Evolutionary conservation across 2,113 vertebrate species (phyloP).

Genomic region (Salminus brasiliensis): DNA sequence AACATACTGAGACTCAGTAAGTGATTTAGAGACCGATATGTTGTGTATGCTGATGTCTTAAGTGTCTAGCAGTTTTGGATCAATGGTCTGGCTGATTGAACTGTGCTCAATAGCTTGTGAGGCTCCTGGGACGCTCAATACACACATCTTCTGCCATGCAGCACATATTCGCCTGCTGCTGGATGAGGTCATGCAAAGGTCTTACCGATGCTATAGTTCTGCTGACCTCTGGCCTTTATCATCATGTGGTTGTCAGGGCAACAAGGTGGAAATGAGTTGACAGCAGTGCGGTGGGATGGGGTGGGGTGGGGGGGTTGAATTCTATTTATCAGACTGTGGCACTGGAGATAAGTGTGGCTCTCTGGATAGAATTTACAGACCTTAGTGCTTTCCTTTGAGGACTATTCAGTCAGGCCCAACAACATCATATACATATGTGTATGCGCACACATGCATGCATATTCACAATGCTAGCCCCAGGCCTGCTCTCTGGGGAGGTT

Average conservation of each 20-base stretch:
- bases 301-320: not conserved
- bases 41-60: constrained; percentile 20
- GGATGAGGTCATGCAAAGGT: constrained; percentile 13
- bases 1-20: not conserved
- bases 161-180: not conserved
- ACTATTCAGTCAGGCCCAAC: not conserved
- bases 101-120: constrained; percentile 9
- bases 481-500: constrained; percentile 59
- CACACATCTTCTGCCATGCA: constrained; percentile 1
- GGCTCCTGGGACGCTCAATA: constrained; percentile 7
- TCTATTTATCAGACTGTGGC: not conserved
- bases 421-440: not conserved
- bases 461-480: constrained; percentile 52
- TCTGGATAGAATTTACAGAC: constrained; percentile 2
- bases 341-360: not conserved
- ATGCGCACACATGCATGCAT: not conserved
- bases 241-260: constrained; percentile 6
- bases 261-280: not conserved
- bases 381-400: not conserved
- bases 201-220: not conserved
- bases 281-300: too few species aligned
- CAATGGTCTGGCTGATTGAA: constrained; percentile 18
- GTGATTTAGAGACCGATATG: not conserved
- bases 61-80: not conserved
- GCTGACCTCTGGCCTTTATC: not conserved